Conservation (phyloP, 2,113 vertebrate genomes). For the Carassius carassius region DNA sequence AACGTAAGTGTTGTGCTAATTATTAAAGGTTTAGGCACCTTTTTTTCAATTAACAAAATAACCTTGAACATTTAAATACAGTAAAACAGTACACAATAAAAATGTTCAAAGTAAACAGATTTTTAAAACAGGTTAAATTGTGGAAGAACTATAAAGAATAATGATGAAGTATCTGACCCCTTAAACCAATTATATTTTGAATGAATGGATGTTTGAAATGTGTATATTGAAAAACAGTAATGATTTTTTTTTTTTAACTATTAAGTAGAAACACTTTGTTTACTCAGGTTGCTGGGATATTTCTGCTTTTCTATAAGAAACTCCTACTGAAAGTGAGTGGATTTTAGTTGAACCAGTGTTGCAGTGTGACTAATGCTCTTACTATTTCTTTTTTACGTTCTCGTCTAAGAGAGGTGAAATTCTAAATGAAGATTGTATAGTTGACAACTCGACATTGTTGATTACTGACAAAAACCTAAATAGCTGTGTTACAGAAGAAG, state of each 20-base stretch:
- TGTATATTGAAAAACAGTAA: too few relatives aligned
- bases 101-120: neutral
- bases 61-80: neutral
- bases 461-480: neutral
- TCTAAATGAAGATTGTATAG: neutral
- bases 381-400: too few relatives aligned
- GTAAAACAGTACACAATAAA: neutral
- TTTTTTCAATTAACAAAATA: neutral
- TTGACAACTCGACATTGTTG: neutral
- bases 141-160: neutral
- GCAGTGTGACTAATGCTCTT: neutral
- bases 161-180: too few relatives aligned
- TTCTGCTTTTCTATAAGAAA: neutral
- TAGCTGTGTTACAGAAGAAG: neutral
- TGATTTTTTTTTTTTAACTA: too few relatives aligned
- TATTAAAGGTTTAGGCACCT: neutral
- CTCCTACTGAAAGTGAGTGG: neutral
- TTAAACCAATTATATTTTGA: neutral
- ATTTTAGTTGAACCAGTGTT: neutral
- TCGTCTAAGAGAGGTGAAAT: neutral
- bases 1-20: neutral
- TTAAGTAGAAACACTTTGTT: neutral
- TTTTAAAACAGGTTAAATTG: neutral
- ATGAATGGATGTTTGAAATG: too few relatives aligned
- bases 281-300: neutral